Base-by-base conservation (phyloP, 1,140 invertebrate species). In the Bombus huntii region DNA sequence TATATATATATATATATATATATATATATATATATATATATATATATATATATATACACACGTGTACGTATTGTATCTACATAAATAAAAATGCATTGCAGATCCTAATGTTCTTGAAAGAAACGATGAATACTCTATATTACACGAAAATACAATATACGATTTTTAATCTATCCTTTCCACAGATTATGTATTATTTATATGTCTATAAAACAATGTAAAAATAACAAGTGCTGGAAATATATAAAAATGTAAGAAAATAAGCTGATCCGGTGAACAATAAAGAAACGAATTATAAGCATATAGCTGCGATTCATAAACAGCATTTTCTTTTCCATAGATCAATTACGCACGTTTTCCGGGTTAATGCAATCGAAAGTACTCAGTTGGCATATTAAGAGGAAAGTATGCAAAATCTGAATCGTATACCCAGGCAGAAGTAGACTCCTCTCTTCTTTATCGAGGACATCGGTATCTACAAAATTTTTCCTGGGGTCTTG, bases 11-110 rank as follows among this genome's bases (percentile, higher is more conserved):
- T 34, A n/a, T 72, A 37, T 31, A 66, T 47, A 18, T 47, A 34
- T 34, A 34, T 57, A 42, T 72, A 71, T 37, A 57, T 72, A 53
- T 31, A 66, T 47, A 18, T 47, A 3, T 39, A 31, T 34, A 18
- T 68, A 70, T 28, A 39, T 5, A 70, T 39, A 13, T 39, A 31
- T 31, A 31, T 31, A 31, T 31, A 31, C 0, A 31, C 0, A 13
- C 12, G 9, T 39, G 12, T 71, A 71, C 12, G 15, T 71, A 28
- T 66, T n/a, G 75, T 10, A 76, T 85, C 37, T 42, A 71, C 22
- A 75, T 68, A 81, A 80, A 70, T 90, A 90, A 90, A 90, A 90
- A 88, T 90, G 89, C 89, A 90, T 65, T 82, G 66, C 66, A 71
- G 71, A 28, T 71, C 76, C 37, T n/a, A 78, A 66, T 59, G n/a